A percentile compares a stretch with the other conserved stretches of the same genome.
phyloP scores from a whole-genome alignment of 2,797 vertebrate species.

The Protonibea diacanthus region DNA sequence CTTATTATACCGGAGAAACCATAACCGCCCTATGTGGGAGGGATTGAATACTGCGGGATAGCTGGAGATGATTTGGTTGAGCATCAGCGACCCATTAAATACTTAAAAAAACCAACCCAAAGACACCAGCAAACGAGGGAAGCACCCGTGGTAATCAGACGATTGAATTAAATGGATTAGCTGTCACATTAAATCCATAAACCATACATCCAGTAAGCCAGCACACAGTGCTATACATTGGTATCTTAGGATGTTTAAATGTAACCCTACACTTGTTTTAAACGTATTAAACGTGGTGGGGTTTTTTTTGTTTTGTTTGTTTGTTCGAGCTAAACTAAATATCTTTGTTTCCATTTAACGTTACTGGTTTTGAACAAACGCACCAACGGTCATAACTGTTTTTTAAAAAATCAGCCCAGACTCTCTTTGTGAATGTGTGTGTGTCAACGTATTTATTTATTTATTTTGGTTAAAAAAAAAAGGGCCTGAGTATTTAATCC shows the following conservation, averaged over 20 bases:
- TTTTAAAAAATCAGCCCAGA: background rate
- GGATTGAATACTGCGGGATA: slow-evolving; percentile 55
- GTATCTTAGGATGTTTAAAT: background rate
- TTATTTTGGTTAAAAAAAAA: background rate
- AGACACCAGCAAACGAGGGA: background rate
- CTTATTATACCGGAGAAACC: slow-evolving; percentile 39
- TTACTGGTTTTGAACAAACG: background rate
- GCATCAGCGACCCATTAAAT: background rate
- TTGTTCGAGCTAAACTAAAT: background rate
- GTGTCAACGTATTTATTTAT: background rate
- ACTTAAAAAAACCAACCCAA: background rate
- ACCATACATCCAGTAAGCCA: background rate
- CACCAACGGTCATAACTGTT: background rate
- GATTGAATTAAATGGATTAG: slow-evolving; percentile 2
- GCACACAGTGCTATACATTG: background rate
- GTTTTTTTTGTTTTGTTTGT: background rate
- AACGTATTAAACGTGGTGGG: background rate
- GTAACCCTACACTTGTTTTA: background rate
- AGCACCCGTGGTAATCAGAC: no score
- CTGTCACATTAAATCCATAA: slow-evolving; percentile 23
- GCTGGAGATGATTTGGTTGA: slow-evolving; percentile 31
- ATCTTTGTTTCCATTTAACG: background rate
- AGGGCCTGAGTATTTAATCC: slow-evolving; percentile 31
- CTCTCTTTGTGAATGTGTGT: background rate
- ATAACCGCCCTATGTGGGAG: slow-evolving; percentile 57